A percentile compares a stretch with the other conserved stretches of the same genome.
These are phyloP conservation scores for Heliconius melpomene DNA, from an alignment of 1,140 invertebrate species.

Conservation along the genomic window DNA sequence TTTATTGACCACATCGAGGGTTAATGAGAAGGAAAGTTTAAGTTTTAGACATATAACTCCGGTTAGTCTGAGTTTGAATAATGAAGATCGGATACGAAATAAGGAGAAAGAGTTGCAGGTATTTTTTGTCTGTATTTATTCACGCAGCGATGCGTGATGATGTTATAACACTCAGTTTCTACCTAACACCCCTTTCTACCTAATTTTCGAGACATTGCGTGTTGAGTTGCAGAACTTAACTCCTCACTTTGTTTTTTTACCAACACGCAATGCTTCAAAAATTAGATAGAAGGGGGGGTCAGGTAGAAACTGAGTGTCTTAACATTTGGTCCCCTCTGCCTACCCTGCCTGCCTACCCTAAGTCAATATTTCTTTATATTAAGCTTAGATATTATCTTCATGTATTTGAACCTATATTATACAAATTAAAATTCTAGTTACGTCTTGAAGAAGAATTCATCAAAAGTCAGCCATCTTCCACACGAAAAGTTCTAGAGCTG, in stretches of 20 bases:
- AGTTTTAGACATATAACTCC: slow-evolving; percentile 76
- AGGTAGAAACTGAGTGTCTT: not conserved
- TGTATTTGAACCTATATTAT: too few relatives aligned
- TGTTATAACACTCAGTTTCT: too few relatives aligned
- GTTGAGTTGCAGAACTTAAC: too few relatives aligned
- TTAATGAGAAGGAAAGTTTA: slow-evolving; percentile 55
- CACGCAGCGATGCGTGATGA: too few relatives aligned
- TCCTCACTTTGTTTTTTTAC: too few relatives aligned
- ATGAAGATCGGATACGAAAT: slow-evolving; percentile 63
- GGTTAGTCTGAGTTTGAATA: slow-evolving; percentile 64
- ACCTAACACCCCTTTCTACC: too few relatives aligned
- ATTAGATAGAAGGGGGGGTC: not conserved
- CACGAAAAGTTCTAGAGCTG: slow-evolving; percentile 60
- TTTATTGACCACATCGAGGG: slow-evolving; percentile 57
- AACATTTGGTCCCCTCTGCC: not conserved
- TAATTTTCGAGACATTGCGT: too few relatives aligned
- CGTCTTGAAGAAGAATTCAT: slow-evolving; percentile 68
- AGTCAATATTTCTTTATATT: too few relatives aligned
- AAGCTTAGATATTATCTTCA: too few relatives aligned
- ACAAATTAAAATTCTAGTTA: slow-evolving; percentile 38
- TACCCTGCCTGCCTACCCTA: not conserved
- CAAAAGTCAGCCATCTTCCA: slow-evolving; percentile 64
- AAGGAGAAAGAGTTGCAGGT: slow-evolving; percentile 77
- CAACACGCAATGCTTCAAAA: not conserved
- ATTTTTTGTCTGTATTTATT: slow-evolving; percentile 10